Evolutionary conservation across 2,113 vertebrate genomes (phyloP).

Genomic region (Pseudonaja textilis): DNA sequence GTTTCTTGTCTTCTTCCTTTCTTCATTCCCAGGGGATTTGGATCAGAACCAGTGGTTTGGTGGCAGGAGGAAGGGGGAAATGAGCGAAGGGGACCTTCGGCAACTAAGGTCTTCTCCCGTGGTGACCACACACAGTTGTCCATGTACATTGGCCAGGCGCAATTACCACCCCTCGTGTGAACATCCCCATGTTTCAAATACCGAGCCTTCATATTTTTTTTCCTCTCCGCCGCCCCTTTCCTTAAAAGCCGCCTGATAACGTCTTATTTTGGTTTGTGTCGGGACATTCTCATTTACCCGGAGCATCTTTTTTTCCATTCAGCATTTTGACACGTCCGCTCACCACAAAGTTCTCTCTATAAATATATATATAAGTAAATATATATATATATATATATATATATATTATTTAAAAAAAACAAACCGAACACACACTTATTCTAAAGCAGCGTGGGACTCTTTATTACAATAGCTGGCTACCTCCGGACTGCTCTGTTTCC

Average conservation of each 20-base stretch:
- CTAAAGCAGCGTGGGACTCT: constrained; percentile 41
- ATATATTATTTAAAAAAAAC: constrained; percentile 15
- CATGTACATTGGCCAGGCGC: not conserved
- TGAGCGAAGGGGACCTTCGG: not conserved
- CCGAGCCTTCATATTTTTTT: not conserved
- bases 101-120: not conserved
- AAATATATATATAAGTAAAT: constrained; percentile 28
- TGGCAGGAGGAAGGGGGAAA: not conserved
- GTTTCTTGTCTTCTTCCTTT: not conserved
- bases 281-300: constrained; percentile 14
- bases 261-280: constrained; percentile 21
- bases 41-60: constrained; percentile 1
- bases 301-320: constrained; percentile 25
- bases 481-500: constrained; percentile 27
- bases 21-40: not conserved
- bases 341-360: constrained; percentile 31
- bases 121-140: not conserved
- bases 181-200: constrained; percentile 7
- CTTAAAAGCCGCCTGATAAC: not conserved
- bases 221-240: not conserved
- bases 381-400: constrained; percentile 19
- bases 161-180: not conserved
- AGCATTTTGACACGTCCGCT: constrained; percentile 24
- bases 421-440: not conserved
- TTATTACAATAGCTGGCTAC: constrained; percentile 33